Evolutionary conservation across 2,888 invertebrate species (phyloP).

Genomic region (Odontothrips loti): DNA sequence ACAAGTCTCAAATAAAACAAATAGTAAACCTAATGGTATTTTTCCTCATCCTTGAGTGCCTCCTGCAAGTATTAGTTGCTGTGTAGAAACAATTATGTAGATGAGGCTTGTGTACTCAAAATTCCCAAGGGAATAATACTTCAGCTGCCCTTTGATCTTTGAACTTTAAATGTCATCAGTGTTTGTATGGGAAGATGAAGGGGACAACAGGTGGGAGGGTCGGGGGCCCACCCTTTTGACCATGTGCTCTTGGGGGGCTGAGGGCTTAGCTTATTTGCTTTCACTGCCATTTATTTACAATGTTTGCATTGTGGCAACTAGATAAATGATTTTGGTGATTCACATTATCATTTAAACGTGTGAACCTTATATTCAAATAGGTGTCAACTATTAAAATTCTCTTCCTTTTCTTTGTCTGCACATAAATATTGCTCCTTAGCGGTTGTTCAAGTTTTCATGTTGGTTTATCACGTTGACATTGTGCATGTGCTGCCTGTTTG

Average conservation of each 20-base stretch:
- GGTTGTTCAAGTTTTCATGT: slow-evolving; percentile 13
- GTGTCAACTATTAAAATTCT: no score
- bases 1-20: neutral
- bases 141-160: neutral
- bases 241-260: no score
- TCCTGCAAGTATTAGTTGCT: no score
- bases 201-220: neutral
- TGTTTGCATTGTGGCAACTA: neutral
- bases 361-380: no score
- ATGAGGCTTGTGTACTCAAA: neutral
- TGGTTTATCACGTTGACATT: slow-evolving; percentile 24
- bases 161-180: slow-evolving; percentile 28
- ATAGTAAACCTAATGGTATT: neutral
- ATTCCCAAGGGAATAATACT: slow-evolving; percentile 33
- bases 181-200: neutral
- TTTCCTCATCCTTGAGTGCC: no score
- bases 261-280: neutral
- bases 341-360: neutral
- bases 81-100: neutral
- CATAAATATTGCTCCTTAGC: neutral
- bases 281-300: neutral
- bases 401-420: no score
- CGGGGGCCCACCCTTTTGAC: no score
- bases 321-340: neutral
- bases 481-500: slow-evolving; percentile 2